Base-by-base conservation (phyloP, 2,797 vertebrate genomes). In the Anableps anableps region DNA sequence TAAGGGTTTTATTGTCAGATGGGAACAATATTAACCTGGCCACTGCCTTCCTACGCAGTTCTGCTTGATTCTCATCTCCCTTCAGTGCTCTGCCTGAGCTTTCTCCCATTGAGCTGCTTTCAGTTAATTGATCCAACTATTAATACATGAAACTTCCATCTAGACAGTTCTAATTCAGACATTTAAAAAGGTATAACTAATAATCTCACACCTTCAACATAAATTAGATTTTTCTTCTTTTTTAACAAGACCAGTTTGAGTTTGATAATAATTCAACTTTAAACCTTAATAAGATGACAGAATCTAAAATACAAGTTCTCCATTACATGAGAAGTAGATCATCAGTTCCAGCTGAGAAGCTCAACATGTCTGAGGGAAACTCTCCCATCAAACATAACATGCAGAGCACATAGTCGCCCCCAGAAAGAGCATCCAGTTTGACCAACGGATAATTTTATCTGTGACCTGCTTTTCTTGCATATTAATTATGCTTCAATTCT, bases 381-480 rank as follows among this genome's bases (percentile, higher is more conserved):
- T 10, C 11, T 23, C 53, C 53, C 29, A 17, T 62, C 23, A 62
- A 66, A 38, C 71, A 83, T 3, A 75, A 55, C 75, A 50, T 14
- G 36, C 58, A 45, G 71, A 75, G 29, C 31, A n/a, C 13, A 64
- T 53, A 78, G 75, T 29, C 26, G 17, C 70, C 50, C 72, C 77
- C 66, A 34, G 71, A 48, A 71, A 74, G 45, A 88, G 74, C 83
- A 34, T 90, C 60, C 75, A 72, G 86, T 88, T 83, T 92, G 91
- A 92, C 93, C 80, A 73, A 60, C 86, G 86, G 86, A 90, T 88
- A 79, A 83, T 89, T 90, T 92, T 89, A 91, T 87, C 82, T 88
- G 80, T 92, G 91, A 93, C 93, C 94, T 92, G 90, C 83, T 94
- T 95, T 95, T 81, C 78, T 85, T 91, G 91, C 89, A 90, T 95